Percentiles rank a stretch among this genome's conserved stretches.
Evolutionary conservation across 2,888 invertebrate genomes (phyloP).

Genomic region (Daptonema setosum): DNA sequence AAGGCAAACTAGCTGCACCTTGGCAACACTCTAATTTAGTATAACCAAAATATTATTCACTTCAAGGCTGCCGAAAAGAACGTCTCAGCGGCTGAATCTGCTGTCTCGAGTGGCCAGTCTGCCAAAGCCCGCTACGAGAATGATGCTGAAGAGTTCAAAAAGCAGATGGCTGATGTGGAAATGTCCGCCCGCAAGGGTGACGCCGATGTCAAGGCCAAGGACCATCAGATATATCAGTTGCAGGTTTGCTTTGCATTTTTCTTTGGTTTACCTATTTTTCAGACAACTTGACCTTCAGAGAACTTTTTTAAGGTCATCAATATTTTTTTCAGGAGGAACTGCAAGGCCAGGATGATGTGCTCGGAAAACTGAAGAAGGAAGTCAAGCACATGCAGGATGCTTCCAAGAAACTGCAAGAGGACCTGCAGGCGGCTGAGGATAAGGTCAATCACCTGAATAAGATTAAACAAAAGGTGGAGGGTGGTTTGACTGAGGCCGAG

Average conservation of each 20-base stretch:
- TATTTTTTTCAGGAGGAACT: constrained; percentile 20
- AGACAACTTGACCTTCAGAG: too few relatives aligned
- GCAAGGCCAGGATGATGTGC: constrained; percentile 6
- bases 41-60: background rate
- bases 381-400: constrained; percentile 20
- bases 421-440: constrained; percentile 23
- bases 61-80: background rate
- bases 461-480: constrained; percentile 22
- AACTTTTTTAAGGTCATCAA: too few relatives aligned
- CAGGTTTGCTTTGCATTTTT: background rate
- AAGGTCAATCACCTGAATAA: constrained; percentile 21
- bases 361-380: constrained; percentile 8
- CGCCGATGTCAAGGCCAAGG: constrained; percentile 19
- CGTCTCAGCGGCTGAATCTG: background rate
- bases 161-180: constrained; percentile 11
- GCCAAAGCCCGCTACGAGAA: constrained; percentile 49
- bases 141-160: constrained; percentile 53
- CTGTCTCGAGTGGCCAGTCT: constrained; percentile 1
- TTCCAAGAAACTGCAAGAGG: constrained; percentile 22
- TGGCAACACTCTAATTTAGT: background rate
- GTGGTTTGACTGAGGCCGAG: constrained; percentile 38
- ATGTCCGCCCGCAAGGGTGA: constrained; percentile 23
- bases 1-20: too few relatives aligned
- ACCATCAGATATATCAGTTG: constrained; percentile 1
- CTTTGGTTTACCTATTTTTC: too few relatives aligned